These are phyloP conservation scores for Alviniconcha marisindica DNA, from an alignment of 1,140 invertebrate species.

Conservation along the genomic window DNA sequence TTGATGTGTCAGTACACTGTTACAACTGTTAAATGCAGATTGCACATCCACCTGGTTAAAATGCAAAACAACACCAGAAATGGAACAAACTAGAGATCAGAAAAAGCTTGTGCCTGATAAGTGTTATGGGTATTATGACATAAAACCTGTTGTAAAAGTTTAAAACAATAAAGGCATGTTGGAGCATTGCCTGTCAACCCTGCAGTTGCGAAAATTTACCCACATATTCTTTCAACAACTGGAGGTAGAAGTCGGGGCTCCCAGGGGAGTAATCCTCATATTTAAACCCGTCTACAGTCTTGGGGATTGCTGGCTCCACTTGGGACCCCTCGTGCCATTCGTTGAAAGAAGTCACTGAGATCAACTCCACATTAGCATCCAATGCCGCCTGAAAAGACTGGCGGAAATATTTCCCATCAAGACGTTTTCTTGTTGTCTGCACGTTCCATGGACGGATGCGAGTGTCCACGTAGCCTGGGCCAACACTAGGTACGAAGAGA, in stretches of 20 bases:
- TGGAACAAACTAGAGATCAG: too few relatives aligned
- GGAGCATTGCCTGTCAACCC: not conserved
- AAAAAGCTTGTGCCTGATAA: too few relatives aligned
- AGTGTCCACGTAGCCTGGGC: conserved; percentile 78
- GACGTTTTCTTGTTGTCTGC: conserved; percentile 70
- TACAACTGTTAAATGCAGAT: too few relatives aligned
- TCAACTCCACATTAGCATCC: conserved; percentile 62
- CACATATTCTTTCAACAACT: conserved; percentile 62
- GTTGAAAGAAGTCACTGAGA: conserved; percentile 79
- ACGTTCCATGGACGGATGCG: conserved; percentile 78
- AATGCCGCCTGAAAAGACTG: conserved; percentile 73
- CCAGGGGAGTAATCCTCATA: conserved; percentile 72
- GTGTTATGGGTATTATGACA: too few relatives aligned
- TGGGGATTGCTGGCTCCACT: conserved; percentile 76
- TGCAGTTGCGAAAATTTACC: conserved; percentile 41
- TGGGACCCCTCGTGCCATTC: conserved; percentile 80
- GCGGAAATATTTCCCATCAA: conserved; percentile 76
- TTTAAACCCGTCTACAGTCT: conserved; percentile 59
- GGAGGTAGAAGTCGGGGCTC: conserved; percentile 71
- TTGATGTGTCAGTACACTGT: too few relatives aligned
- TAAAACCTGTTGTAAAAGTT: too few relatives aligned
- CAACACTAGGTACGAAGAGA: conserved; percentile 78
- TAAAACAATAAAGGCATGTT: too few relatives aligned
- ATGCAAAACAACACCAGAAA: too few relatives aligned
- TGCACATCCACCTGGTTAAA: too few relatives aligned